phyloP scores from a whole-genome alignment of 2,888 invertebrate species.

The Rotaria magnacalcarata region DNA sequence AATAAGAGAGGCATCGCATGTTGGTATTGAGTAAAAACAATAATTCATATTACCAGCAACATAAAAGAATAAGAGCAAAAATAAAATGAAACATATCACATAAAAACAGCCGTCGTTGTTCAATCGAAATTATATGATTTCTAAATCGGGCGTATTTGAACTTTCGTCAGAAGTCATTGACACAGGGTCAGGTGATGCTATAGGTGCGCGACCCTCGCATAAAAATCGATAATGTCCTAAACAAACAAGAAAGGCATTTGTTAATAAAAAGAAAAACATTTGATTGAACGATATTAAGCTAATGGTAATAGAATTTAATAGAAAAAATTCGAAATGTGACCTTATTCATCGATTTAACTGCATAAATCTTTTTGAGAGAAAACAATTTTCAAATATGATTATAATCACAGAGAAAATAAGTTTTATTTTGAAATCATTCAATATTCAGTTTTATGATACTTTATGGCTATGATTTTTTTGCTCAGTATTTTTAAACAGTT shows the following conservation, averaged over 20 bases:
- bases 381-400: no score
- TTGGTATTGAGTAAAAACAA: neutral
- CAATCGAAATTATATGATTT: neutral
- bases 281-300: no score
- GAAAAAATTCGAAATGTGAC: no score
- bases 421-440: no score
- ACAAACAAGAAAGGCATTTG: neutral
- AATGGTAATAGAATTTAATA: no score
- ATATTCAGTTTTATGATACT: no score
- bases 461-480: no score
- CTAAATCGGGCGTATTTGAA: conserved; percentile 12
- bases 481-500: no score
- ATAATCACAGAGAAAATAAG: no score
- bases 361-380: no score
- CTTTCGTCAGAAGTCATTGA: neutral
- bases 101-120: neutral
- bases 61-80: neutral
- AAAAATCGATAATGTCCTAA: neutral
- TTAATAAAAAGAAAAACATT: no score
- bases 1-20: neutral
- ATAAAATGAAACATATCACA: neutral
- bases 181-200: conserved; percentile 14
- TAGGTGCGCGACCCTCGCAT: conserved; percentile 20
- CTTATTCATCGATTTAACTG: no score
- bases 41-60: neutral